A percentile compares a stretch with the other conserved stretches of the same genome.
Evolutionary conservation across 2,888 invertebrate genomes (phyloP).

Genomic region (Cepaea hortensis): DNA sequence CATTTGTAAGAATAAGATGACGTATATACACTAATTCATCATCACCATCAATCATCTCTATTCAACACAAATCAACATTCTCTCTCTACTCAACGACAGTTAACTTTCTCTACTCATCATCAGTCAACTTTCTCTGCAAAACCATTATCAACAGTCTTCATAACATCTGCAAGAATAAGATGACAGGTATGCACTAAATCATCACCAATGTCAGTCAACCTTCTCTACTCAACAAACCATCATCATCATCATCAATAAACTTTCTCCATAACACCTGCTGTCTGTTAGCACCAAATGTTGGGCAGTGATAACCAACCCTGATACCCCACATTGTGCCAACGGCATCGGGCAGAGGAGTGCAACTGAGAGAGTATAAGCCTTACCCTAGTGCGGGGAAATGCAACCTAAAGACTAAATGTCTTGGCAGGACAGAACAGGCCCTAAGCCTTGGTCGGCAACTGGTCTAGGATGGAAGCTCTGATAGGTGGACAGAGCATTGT

Average conservation of each 20-base stretch:
- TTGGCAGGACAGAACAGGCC: no score
- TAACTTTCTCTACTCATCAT: no score
- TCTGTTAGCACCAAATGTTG: no score
- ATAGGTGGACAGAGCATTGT: no score
- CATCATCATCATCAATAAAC: not conserved
- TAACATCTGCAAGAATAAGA: constrained; percentile 10
- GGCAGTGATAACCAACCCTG: no score
- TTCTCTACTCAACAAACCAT: not conserved
- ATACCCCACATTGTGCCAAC: no score
- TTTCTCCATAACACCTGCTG: not conserved
- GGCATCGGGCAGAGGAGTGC: no score
- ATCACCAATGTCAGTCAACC: not conserved
- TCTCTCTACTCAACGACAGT: not conserved
- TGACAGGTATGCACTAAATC: not conserved
- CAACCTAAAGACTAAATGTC: no score
- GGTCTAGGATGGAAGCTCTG: no score
- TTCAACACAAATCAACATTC: constrained; percentile 14
- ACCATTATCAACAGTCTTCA: not conserved
- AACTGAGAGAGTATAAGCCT: no score
- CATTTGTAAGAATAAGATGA: constrained; percentile 16
- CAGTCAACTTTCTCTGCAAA: not conserved
- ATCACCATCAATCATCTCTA: not conserved
- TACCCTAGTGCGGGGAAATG: no score
- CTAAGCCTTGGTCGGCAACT: no score
- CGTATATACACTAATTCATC: not conserved